Evolutionary conservation across 1,140 invertebrate species (phyloP).

Genomic region (Asobara japonica): DNA sequence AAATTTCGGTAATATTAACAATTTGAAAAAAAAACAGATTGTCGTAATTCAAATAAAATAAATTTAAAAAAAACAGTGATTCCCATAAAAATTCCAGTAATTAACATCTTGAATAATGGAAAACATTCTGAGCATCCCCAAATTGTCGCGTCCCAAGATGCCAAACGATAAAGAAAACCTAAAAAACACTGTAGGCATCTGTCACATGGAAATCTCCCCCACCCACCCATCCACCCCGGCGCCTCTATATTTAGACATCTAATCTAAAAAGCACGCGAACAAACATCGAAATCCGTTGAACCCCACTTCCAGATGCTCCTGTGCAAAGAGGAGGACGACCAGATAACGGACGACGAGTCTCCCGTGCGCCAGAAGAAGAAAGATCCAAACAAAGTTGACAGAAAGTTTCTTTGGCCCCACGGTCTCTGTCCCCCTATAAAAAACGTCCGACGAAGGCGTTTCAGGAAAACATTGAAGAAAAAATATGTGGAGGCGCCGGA

Average conservation of each 20-base stretch:
- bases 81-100: no score
- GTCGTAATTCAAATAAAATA: no score
- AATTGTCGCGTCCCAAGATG: no score
- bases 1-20: no score
- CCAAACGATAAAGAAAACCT: conserved; percentile 10
- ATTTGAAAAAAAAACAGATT: no score
- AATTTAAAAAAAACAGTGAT: no score
- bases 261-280: no score
- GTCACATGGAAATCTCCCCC: no score
- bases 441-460: conserved; percentile 92
- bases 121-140: not conserved
- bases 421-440: conserved; percentile 94
- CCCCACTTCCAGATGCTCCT: conserved; percentile 72
- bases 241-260: no score
- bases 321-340: conserved; percentile 88
- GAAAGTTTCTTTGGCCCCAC: conserved; percentile 93
- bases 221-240: no score
- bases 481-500: conserved; percentile 97
- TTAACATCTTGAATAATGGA: not conserved
- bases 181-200: no score
- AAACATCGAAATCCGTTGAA: conserved; percentile 23
- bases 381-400: conserved; percentile 91
- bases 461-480: conserved; percentile 95
- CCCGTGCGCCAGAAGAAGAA: conserved; percentile 88
- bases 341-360: conserved; percentile 81